Evolutionary conservation across 30 jellyfish, hydroid and myxozoan species (phyloP), one percentile per base, ranked within the genome.

Genomic region (Morbakka virulenta): DNA sequence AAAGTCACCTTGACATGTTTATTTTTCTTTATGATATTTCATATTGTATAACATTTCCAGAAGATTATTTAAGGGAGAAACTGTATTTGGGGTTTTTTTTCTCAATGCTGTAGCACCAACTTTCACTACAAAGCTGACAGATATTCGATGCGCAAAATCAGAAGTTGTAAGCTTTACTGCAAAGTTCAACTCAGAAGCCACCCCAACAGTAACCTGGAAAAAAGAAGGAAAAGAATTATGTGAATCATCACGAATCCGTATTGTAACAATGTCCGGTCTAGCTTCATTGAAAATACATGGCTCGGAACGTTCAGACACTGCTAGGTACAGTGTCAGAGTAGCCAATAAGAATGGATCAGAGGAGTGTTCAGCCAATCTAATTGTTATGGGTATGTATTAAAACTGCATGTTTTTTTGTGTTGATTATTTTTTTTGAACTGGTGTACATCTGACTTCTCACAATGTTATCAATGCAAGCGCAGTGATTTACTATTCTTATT

Each of bases 331-430:
- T 24, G 95, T 86, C 31, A 77, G 98, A 35, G 83, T 92, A 65
- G 98, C 85, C 53, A 92, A 85, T 48, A 86, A 92, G 35, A 93
- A 85, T 62, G 98, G 98, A n/a, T 81, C 98, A 1, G 71, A 63
- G 12, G 98, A 92, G 53, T 82, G 93, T 6, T 80, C 93, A 26
- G 92, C 95, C 50, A 95, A 87, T 33, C 93, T 92, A 30, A 84
- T 86, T 50, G 94, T 92, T n/a, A 77, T 85, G 33, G 94, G 97
- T 88, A 71, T 52, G 95, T 49, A 12, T 2, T 17, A n/a, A 1
- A 4, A 12, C 28, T 29, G 26, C 76, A 22, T 64, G 25, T 12
- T 47, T 9, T 47, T 20, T 47, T 20, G 12, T 47, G 12, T 47
- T 47, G 14, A 9, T 12, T 47, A 9, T 47, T 20, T 47, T 47